Percentiles rank a stretch among this genome's conserved stretches.
Evolutionary conservation across 1,140 invertebrate genomes (phyloP).

Genomic region (Cepaea nemoralis): DNA sequence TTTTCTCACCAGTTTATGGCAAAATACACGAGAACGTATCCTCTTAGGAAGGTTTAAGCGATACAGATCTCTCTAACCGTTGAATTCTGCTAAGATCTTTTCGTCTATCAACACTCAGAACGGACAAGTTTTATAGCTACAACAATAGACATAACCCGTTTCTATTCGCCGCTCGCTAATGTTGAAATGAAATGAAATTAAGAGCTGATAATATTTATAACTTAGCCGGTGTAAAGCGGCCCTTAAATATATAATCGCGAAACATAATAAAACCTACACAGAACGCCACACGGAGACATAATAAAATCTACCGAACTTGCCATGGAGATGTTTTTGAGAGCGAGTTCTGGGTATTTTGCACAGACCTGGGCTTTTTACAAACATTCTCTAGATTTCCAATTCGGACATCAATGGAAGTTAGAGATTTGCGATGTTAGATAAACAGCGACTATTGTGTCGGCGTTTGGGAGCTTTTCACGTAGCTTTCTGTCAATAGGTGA

Average conservation of each 20-base stretch:
- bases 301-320: background rate
- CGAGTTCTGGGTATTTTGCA: background rate
- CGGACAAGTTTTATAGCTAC: background rate
- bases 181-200: conserved; percentile 4
- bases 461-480: background rate
- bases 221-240: background rate
- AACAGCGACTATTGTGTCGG: background rate
- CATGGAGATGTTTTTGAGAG: background rate
- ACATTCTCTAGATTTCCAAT: background rate
- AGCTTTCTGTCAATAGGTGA: background rate
- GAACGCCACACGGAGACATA: background rate
- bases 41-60: background rate
- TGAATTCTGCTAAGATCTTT: background rate
- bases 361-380: background rate
- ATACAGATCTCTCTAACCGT: background rate
- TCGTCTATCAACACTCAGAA: background rate
- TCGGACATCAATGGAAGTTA: background rate
- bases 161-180: background rate
- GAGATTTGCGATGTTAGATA: background rate
- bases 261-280: background rate
- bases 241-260: conserved; percentile 13
- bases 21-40: background rate
- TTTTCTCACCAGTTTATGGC: background rate
- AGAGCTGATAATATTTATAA: conserved; percentile 8
- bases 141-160: background rate